Conservation (phyloP, 2,888 invertebrate genomes). For the Busseola fusca region DNA sequence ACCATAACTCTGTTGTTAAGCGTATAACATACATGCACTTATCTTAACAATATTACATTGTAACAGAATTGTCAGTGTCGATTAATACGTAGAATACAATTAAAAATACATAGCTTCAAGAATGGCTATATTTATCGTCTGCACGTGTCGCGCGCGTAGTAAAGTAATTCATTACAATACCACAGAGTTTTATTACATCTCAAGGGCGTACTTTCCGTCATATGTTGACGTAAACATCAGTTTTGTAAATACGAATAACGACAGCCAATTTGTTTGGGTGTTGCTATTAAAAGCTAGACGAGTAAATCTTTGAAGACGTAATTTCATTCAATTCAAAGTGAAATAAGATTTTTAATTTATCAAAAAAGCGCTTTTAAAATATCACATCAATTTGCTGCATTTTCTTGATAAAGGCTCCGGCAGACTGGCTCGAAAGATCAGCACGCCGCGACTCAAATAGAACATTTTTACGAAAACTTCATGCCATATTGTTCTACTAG, state of each 20-base stretch:
- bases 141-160: conserved; percentile 44
- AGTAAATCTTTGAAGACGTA: not conserved
- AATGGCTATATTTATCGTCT: conserved; percentile 43
- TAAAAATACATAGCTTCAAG: conserved; percentile 36
- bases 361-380: not conserved
- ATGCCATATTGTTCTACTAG: not conserved
- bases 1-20: conserved; percentile 11
- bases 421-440: not conserved
- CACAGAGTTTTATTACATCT: conserved; percentile 27
- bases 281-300: not conserved
- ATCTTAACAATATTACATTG: conserved; percentile 11
- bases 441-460: too few relatives aligned
- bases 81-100: conserved; percentile 26
- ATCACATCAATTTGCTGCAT: not conserved
- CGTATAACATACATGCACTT: conserved; percentile 4
- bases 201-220: conserved; percentile 36
- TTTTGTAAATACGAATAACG: conserved; percentile 8
- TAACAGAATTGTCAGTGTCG: conserved; percentile 22
- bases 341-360: not conserved
- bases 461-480: not conserved
- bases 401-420: too few relatives aligned
- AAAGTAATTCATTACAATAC: conserved; percentile 39
- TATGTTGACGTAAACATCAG: conserved; percentile 14
- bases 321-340: not conserved
- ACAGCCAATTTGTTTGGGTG: not conserved